Evolutionary conservation across 2,888 invertebrate species (phyloP).

Genomic region (Limnephilus lunatus): DNA sequence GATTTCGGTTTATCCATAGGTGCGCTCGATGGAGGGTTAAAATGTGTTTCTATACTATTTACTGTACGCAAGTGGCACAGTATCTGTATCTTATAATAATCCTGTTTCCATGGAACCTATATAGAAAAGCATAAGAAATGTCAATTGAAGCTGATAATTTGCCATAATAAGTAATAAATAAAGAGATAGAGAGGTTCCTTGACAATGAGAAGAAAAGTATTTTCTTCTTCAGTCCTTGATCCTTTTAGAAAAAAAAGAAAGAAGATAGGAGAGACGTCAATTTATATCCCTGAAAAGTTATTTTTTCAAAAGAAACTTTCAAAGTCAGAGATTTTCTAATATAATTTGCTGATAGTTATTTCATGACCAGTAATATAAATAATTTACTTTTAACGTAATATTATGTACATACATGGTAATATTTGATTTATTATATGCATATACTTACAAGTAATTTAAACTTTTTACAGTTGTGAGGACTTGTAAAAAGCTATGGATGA

Average conservation of each 20-base stretch:
- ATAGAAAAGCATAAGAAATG: background rate
- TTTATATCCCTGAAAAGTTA: background rate
- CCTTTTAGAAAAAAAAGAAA: background rate
- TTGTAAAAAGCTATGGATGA: conserved; percentile 78
- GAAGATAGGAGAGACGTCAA: background rate
- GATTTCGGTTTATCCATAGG: no score
- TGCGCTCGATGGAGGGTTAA: no score
- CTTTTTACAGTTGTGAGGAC: conserved; percentile 68
- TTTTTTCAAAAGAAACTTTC: background rate
- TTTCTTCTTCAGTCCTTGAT: background rate
- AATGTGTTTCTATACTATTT: background rate
- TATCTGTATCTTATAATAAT: background rate
- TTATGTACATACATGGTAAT: no score
- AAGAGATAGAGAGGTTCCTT: background rate
- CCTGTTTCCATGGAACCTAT: background rate
- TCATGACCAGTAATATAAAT: no score
- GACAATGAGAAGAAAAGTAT: background rate
- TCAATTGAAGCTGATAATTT: background rate
- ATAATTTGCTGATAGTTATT: background rate
- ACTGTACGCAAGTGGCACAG: background rate
- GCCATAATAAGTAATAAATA: background rate
- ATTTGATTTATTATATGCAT: background rate
- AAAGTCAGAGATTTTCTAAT: background rate
- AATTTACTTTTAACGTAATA: no score
- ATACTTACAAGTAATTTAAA: background rate